Evolutionary conservation across 2,888 invertebrate species (phyloP), one percentile per base, ranked within the genome.

Genomic region (Tridacna crocea): DNA sequence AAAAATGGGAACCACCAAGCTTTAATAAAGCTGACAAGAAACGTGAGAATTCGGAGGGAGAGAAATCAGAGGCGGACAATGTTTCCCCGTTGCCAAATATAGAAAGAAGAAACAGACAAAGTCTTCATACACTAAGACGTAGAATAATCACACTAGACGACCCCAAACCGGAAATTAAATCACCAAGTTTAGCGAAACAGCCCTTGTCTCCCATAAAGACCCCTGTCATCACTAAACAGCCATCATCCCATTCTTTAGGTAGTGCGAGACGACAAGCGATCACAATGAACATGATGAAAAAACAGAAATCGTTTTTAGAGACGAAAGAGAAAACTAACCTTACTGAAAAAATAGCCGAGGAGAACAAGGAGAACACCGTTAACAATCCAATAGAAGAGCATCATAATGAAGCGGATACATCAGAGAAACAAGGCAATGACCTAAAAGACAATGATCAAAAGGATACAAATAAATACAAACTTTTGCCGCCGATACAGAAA

Each of bases 271-370:
- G 77, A 48, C 85, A 82, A 75, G 83, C 79, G 15, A 86, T 86
- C 15, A 83, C 82, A 1, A 86, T 86, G 85, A 77, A 51, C 46
- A 83, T 86, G 83, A 86, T 86, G 85, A 86, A 83, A 58, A 83
- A 77, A 66, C 85, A 86, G 58, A 81, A 83, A 24, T 86, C 85
- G 11, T 86, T 83, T 66, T 12, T 79, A 26, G 83, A 77, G 51
- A 63, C 63, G 0, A 79, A 77, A 55, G 80, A 82, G 36, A 72
- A 72, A 27, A 46, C 72, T 6, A 58, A 47, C 26, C 17, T 55
- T 1, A 22, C 70, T 13, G 66, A 48, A 22, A 47, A 65, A 66
- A 36, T 10, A n/a, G 24, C 51, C 24, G 12, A 13, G n/a, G 51
- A 70, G 19, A 73, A 36, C n/a, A 60, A 73, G 58, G 73, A 60